Percentiles rank a stretch among this genome's conserved stretches.
Evolutionary conservation across 1,140 invertebrate species (phyloP).

Genomic region (Fragariocoptes setiger): DNA sequence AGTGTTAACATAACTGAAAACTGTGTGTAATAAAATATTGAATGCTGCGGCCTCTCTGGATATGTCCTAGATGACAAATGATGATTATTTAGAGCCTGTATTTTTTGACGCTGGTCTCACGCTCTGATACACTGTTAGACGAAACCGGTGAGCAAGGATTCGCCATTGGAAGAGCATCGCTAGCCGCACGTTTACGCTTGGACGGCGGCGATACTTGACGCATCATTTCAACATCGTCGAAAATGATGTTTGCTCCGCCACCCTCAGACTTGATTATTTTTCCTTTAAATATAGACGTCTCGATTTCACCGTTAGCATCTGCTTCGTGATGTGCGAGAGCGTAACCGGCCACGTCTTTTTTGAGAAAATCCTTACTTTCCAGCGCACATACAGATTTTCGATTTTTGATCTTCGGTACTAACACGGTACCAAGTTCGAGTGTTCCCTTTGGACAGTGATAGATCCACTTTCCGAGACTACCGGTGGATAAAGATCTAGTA

Average conservation of each 20-base stretch:
- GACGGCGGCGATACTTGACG: constrained; percentile 41
- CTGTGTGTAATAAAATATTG: too few relatives aligned
- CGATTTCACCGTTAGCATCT: constrained; percentile 59
- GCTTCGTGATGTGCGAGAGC: constrained; percentile 61
- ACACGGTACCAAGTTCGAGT: constrained; percentile 35
- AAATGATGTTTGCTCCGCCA: constrained; percentile 74
- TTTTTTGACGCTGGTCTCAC: too few relatives aligned
- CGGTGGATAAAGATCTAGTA: constrained; percentile 37
- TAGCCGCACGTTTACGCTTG: constrained; percentile 1
- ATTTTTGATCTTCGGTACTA: constrained; percentile 49
- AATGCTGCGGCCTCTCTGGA: too few relatives aligned
- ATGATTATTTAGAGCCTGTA: too few relatives aligned
- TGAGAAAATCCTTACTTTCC: constrained; percentile 31
- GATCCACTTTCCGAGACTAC: constrained; percentile 41
- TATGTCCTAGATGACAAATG: too few relatives aligned
- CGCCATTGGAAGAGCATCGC: too few relatives aligned
- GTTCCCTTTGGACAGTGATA: constrained; percentile 42
- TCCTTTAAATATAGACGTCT: constrained; percentile 71
- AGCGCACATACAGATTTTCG: constrained; percentile 52
- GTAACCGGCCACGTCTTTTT: constrained; percentile 47
- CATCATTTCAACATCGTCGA: constrained; percentile 70
- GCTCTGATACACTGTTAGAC: too few relatives aligned
- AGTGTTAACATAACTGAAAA: too few relatives aligned
- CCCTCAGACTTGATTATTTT: constrained; percentile 65
- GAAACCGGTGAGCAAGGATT: too few relatives aligned